Evolutionary conservation across 2,888 invertebrate genomes (phyloP).

Genomic region (Aphelenchoides bicaudatus): DNA sequence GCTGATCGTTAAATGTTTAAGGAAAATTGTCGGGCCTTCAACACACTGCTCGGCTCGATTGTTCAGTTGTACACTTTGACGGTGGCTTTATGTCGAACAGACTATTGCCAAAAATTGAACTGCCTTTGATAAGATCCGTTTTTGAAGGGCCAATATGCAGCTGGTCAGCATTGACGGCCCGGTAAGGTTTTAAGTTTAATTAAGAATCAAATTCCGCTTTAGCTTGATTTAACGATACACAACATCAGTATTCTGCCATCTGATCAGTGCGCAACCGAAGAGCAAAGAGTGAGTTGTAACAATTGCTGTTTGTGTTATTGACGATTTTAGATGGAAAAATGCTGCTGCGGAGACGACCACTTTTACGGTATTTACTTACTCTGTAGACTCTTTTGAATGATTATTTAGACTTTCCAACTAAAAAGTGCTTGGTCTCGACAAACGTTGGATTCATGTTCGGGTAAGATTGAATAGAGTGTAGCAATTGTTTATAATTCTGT

Average conservation of each 20-base stretch:
- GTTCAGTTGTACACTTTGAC: too few species aligned
- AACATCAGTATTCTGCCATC: constrained; percentile 59
- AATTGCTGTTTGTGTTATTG: constrained; percentile 17
- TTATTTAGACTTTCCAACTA: constrained; percentile 54
- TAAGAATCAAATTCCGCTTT: too few species aligned
- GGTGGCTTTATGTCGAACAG: too few species aligned
- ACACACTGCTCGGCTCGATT: too few species aligned
- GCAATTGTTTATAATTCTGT: not conserved
- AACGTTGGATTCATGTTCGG: constrained; percentile 60
- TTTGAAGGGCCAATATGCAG: constrained; percentile 44
- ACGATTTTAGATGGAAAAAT: constrained; percentile 49
- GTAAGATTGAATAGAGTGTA: constrained; percentile 22
- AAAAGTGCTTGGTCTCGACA: constrained; percentile 54
- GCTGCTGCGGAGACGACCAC: constrained; percentile 58
- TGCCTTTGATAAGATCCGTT: too few species aligned
- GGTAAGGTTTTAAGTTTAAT: too few species aligned
- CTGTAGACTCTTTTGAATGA: too few species aligned
- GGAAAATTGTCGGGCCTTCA: too few species aligned
- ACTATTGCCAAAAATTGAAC: too few species aligned
- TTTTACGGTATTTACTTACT: too few species aligned
- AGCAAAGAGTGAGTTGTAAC: constrained; percentile 44
- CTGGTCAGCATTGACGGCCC: constrained; percentile 55
- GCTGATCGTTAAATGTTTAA: too few species aligned
- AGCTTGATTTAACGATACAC: constrained; percentile 56
- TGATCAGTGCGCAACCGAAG: constrained; percentile 60